Percentiles rank a stretch among this genome's conserved stretches.
These are phyloP conservation scores for Omphaloscelis lunosa DNA, from an alignment of 2,888 invertebrate genomes.

Conservation along the genomic window DNA sequence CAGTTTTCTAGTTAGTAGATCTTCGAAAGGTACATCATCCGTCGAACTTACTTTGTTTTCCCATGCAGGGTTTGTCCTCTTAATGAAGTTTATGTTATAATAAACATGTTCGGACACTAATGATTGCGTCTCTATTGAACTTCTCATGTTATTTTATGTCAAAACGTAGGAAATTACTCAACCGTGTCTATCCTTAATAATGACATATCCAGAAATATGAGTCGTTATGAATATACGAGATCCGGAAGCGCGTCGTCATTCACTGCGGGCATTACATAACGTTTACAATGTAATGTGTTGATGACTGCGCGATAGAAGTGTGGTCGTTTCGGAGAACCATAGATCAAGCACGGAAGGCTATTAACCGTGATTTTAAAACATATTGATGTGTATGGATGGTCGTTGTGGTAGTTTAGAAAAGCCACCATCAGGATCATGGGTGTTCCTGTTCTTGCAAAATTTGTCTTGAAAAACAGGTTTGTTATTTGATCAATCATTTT, in stretches of 20 bases:
- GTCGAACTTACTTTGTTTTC: neutral
- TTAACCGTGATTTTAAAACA: constrained; percentile 67
- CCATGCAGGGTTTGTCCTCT: neutral
- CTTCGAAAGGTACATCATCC: no score
- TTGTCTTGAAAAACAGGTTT: neutral
- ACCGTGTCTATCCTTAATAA: constrained; percentile 61
- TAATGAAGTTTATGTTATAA: neutral
- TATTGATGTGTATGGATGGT: constrained; percentile 14
- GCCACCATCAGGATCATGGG: neutral
- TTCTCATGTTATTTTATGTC: constrained; percentile 7
- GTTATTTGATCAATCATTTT: neutral
- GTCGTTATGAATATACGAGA: constrained; percentile 67
- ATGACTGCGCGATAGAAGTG: constrained; percentile 57
- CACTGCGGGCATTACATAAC: constrained; percentile 60
- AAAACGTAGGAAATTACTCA: constrained; percentile 59
- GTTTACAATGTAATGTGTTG: constrained; percentile 68
- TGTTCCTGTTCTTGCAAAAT: neutral
- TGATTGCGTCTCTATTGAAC: constrained; percentile 1
- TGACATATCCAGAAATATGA: constrained; percentile 63
- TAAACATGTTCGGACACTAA: neutral
- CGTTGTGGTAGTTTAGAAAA: neutral
- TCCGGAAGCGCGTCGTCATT: constrained; percentile 68
- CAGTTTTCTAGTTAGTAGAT: neutral
- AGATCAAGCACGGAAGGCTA: constrained; percentile 66
- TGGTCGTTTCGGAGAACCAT: constrained; percentile 70